Evolutionary conservation across 2,797 vertebrate genomes (phyloP), one percentile per base, ranked within the genome.

Genomic region (Macroramphosus scolopax): DNA sequence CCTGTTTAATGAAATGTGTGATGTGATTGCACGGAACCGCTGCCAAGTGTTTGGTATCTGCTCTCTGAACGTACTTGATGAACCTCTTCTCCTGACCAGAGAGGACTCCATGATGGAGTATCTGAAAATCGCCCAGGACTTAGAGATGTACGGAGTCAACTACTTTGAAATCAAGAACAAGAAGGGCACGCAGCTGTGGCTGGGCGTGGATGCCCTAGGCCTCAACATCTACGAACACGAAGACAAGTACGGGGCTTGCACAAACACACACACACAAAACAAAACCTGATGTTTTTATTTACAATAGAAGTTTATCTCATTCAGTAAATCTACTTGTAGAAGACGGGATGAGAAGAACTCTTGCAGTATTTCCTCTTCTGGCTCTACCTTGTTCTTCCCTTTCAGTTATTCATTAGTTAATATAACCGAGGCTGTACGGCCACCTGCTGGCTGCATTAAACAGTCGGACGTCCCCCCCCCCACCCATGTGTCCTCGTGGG

Each of bases 81-180:
- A 28, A 40, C 17, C 8, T 40, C 46, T 50, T 8, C 5, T 53
- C 5, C 10, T 47, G 6, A 33, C 6, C 70, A 98, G 96, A 83
- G 96, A 98, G 84, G 96, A 98, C 86, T 94, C 96, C 1, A 96
- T 98, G 94, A 97, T 98, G 95, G 96, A 98, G 72, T 98, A 98
- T 62, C 89, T 98, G 48, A 98, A 98, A 84, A 98, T 98, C 36
- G 95, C 94, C 22, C 96, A 98, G 82, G 96, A 98, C 83, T 77
- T 98, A 81, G 96, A 98, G 88, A 98, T 98, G 96, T 98, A 98
- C 41, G 95, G 96, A 2, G 96, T 98, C 63, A 98, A 98, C 87
- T 98, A 98, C 89, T 98, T 98, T 85, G 94, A 98, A 89, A 98
- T 98, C 78, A 98, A 97, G 81, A 98, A 98, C 87, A 98, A 98